These are phyloP conservation scores for Stratiomys singularior DNA, from an alignment of 2,888 invertebrate species.

Conservation along the genomic window DNA sequence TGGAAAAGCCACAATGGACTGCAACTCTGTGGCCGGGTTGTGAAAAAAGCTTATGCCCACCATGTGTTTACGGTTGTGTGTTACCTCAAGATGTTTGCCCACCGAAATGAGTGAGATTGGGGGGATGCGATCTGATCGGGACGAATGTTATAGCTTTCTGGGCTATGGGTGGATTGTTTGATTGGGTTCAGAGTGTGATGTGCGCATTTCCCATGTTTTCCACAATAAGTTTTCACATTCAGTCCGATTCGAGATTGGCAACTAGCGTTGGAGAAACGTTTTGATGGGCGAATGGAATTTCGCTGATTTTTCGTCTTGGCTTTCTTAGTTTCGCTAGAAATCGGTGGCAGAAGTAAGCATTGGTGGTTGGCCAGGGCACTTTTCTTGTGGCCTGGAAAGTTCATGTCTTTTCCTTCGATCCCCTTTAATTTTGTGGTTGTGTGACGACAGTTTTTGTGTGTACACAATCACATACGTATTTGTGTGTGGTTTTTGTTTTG, in stretches of 20 bases:
- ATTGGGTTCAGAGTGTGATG: constrained; percentile 3
- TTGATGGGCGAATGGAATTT: constrained; percentile 28
- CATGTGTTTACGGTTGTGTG: constrained; percentile 50
- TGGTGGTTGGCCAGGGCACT: constrained; percentile 46
- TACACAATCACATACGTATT: constrained; percentile 57
- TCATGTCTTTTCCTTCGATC: constrained; percentile 48
- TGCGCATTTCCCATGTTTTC: constrained; percentile 31
- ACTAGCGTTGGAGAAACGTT: constrained; percentile 16
- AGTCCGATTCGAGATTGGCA: constrained; percentile 22
- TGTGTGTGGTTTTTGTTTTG: constrained; percentile 65
- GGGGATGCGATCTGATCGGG: constrained; percentile 22
- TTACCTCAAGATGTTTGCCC: constrained; percentile 48
- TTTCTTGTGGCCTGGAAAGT: constrained; percentile 53
- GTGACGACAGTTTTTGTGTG: constrained; percentile 60
- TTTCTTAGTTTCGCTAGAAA: constrained; percentile 1
- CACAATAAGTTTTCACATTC: constrained; percentile 15
- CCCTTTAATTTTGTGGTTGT: constrained; percentile 52
- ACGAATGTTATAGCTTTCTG: background rate
- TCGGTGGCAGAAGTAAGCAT: constrained; percentile 30
- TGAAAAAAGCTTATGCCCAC: constrained; percentile 40
- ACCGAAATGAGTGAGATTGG: constrained; percentile 11
- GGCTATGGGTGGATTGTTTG: constrained; percentile 18
- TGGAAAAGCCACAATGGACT: constrained; percentile 46
- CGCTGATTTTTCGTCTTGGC: constrained; percentile 1
- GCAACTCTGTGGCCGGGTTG: constrained; percentile 32